Evolutionary conservation across 2,797 vertebrate species (phyloP), one percentile per base, ranked within the genome.

Genomic region (Pipistrellus nathusii): DNA sequence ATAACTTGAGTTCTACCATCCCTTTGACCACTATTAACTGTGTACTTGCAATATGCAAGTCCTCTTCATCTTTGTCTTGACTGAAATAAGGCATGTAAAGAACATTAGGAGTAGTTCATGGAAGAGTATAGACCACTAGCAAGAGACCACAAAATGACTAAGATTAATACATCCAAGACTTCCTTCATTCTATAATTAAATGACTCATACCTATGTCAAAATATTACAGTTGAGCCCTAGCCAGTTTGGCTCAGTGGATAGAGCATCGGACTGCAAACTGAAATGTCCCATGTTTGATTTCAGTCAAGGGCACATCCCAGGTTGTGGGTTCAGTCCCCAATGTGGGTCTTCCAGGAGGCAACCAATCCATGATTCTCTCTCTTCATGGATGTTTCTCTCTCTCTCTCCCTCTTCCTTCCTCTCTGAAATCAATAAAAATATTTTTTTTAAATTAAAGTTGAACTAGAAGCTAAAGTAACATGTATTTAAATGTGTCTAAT

Each of bases 121-220:
- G 11, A 83, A 71, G 20, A 87, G 41, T 73, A 30, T 1, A 83
- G 38, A 41, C 25, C 41, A 88, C 4, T 55, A 77, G 30, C 32
- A 88, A 85, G 38, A 77, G 32, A 82, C 10, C 48, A 88, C 38
- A 76, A 69, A 95, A 81, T 88, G 69, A 71, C 69, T 46, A 53
- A 84, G 32, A 85, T 38, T 32, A 81, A 91, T 73, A 68, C 11
- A 78, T 2, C 25, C 8, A 88, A 87, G n/a, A 48, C 20, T 55
- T 92, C 23, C 71, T 78, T 73, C 44, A 68, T 62, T 78, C 82
- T 82, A 69, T 68, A 91, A 73, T 82, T 7, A 44, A 91, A 93
- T 11, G 17, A 88, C 44, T 35, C 6, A 57, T 9, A 59, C 10
- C 7, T 48, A 59, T 13, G 62, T 75, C 48, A 85, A 91, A 91